Base-by-base conservation (phyloP, 2,797 vertebrate genomes). In the Sternotherus odoratus region DNA sequence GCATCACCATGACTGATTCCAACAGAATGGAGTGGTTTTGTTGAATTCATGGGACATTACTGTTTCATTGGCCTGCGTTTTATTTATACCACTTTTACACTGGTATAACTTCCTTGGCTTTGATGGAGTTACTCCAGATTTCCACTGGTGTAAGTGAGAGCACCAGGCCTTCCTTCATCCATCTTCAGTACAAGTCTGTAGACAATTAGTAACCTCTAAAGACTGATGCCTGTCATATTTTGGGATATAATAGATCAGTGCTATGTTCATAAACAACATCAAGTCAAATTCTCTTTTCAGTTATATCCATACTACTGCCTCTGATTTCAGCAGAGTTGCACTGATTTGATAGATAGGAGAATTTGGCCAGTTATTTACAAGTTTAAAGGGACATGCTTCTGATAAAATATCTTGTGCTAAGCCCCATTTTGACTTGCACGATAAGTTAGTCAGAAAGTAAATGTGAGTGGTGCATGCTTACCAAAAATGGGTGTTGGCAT, bases 1-100 rank as follows among this genome's bases (percentile, higher is more conserved):
- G 81, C 8, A 54, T 30, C 57, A 0, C 1, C 87, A 48, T 1
- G 1, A 4, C 8, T 23, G 33, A 84, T 15, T 33, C 15, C 39
- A 36, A 16, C 7, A 0, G 0, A 1, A 28, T 69, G 1, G 1
- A 8, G 43, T 81, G 74, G 39, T 5, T 82, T 48, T 91, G 26
- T 85, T 12, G 89, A 4, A 1, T 46, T 46, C 2, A 3, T 28
- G 46, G 4, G 43, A 5, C 74, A 6, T 50, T 81, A 24, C 36
- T 86, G 5, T 48, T 89, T 11, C 63, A 66, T 15, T 30, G 30
- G 5, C 50, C 93, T 78, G 51, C 82, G 69, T 72, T 56, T 87
- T 7, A 36, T 3, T 1, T 1, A 0, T 11, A 4, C 4, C 19
- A 51, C 60, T 36, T 86, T 69, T 33, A 79, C 0, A 0, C 1